Evolutionary conservation across 2,113 vertebrate species (phyloP).

Genomic region (Caloenas nicobarica): DNA sequence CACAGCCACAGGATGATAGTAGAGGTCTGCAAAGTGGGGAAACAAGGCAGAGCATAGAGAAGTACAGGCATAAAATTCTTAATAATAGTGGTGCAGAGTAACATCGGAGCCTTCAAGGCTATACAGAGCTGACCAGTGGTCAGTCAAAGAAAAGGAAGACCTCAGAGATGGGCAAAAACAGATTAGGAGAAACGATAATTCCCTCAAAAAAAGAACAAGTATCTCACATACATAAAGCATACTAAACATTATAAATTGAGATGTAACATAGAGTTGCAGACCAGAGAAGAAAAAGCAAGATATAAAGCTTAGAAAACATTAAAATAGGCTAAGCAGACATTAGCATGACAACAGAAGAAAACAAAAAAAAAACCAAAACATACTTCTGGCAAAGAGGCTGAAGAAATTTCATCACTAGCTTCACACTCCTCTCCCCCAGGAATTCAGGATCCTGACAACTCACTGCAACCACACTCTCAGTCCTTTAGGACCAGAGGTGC

Average conservation of each 20-base stretch:
- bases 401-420: background rate
- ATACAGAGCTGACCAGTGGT: accelerated
- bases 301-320: background rate
- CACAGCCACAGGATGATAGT: no score
- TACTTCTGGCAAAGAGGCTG: background rate
- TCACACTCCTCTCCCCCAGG: background rate
- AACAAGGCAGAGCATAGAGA: no score
- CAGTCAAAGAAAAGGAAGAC: background rate
- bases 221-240: background rate
- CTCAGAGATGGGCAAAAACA: background rate
- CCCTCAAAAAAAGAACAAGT: background rate
- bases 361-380: background rate
- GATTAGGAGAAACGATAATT: background rate
- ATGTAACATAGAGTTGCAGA: background rate
- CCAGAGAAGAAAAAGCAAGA: background rate
- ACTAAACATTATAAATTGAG: background rate
- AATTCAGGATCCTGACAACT: background rate
- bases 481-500: background rate
- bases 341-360: background rate
- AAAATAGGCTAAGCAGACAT: background rate
- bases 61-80: background rate
- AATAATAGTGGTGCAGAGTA: background rate
- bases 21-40: no score
- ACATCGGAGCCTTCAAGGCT: background rate
- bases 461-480: background rate